Conservation (phyloP, 2,888 invertebrate species). For the Willowsia nigromaculata region DNA sequence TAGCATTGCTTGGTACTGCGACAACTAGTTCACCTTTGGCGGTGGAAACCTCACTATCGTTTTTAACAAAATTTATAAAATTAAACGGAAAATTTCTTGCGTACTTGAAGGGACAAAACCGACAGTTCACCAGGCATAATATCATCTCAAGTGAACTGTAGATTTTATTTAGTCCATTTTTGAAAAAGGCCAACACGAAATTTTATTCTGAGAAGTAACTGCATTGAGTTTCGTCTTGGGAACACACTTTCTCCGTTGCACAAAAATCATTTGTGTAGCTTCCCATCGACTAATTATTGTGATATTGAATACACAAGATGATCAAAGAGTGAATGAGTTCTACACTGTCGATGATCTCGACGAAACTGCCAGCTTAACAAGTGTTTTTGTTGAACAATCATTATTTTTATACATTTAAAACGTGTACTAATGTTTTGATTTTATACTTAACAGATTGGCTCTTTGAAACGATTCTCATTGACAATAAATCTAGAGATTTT, state of each 20-base stretch:
- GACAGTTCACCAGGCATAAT: too few relatives aligned
- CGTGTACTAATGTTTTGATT: neutral
- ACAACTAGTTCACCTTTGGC: too few relatives aligned
- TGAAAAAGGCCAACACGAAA: too few relatives aligned
- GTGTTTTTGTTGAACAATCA: neutral
- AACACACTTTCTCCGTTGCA: neutral
- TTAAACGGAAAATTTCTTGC: neutral
- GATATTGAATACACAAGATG: neutral
- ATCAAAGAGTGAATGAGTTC: neutral
- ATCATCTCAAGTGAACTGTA: too few relatives aligned
- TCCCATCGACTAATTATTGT: neutral
- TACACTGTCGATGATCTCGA: neutral
- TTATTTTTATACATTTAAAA: neutral
- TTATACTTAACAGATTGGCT: constrained; percentile 20
- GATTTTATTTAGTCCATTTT: too few relatives aligned
- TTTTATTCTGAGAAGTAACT: too few relatives aligned
- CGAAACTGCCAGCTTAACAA: neutral
- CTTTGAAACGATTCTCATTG: neutral
- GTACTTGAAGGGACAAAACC: neutral
- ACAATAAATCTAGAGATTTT: neutral
- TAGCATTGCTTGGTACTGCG: neutral
- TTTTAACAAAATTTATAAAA: neutral
- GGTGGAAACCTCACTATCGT: too few relatives aligned
- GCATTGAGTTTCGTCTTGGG: neutral
- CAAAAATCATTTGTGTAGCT: neutral